Evolutionary conservation across 2,113 vertebrate species (phyloP), one percentile per base, ranked within the genome.

Genomic region (Dissostichus mawsoni): DNA sequence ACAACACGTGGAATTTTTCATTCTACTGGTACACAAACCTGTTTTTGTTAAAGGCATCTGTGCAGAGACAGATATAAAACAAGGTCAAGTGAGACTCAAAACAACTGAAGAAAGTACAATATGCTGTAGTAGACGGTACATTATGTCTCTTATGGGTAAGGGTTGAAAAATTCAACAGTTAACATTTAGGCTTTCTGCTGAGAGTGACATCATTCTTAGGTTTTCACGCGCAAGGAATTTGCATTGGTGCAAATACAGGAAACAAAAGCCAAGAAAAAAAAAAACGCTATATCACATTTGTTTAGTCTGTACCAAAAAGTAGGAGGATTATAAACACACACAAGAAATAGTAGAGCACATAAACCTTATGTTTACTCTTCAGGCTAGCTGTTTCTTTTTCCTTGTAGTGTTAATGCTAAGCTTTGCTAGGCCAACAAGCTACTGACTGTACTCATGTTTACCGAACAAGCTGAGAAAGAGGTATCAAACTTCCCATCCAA

Each of bases 11-110:
- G 25, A 16, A 20, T 12, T 20, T 29, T 62, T 70, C 1, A 41
- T 51, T 51, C 2, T 6, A 48, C 18, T 2, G 48, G 8, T 29
- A 8, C 8, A 56, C 3, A 44, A 11, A 71, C 57, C 12, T 69
- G 56, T 55, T 70, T 52, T n/a, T 29, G 33, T 8, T 58, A 3
- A 2, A 25, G 13, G 8, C 11, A 74, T 58, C 50, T 33, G 11
- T 51, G 4, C 5, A 64, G 58, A 76, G 29, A 74, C 11, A 29
- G 16, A 45, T 11, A 23, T 59, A 23, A 17, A 68, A 53, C 45
- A 74, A 79, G 81, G 75, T 79, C 59, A 68, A 52, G 7, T 47
- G 0, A 69, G 25, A 33, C 55, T 45, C 11, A 52, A 20, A 78
- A 29, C 69, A 80, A 7, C 2, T 23, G 5, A 48, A 76, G 48